These are phyloP conservation scores for Eulemur macaco DNA, from an alignment of 2,113 vertebrate species.

Conservation along the genomic window DNA sequence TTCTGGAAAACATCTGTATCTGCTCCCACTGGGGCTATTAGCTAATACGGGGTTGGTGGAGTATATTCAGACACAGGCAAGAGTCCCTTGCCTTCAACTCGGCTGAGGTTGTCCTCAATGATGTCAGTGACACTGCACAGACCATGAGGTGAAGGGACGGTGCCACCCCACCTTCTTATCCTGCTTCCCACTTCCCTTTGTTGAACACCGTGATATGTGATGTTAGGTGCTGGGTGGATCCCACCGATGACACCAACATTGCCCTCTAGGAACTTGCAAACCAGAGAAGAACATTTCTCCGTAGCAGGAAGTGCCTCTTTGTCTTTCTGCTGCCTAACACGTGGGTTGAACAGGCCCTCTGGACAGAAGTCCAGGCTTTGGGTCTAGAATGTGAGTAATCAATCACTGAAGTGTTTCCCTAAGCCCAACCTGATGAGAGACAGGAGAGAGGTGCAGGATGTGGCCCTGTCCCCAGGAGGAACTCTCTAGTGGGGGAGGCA, in stretches of 20 bases:
- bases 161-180: rapidly evolving
- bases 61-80: not conserved
- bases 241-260: not conserved
- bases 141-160: not conserved
- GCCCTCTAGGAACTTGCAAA: not conserved
- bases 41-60: not conserved
- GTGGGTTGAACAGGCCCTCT: not conserved
- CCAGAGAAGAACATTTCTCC: not conserved
- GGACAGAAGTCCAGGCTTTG: not conserved
- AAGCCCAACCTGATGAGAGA: not conserved
- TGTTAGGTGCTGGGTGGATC: not conserved
- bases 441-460: not conserved
- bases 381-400: not conserved
- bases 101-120: not conserved
- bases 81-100: not conserved
- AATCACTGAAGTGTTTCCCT: not conserved
- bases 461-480: not conserved
- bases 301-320: not conserved
- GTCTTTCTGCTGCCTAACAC: not conserved
- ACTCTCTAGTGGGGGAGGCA: not conserved
- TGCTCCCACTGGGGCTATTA: not conserved
- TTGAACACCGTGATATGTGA: not conserved
- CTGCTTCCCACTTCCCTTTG: not conserved
- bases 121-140: not conserved
- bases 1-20: not conserved